phyloP scores from a whole-genome alignment of 2,797 vertebrate genomes.

The Sebastes vulpes region DNA sequence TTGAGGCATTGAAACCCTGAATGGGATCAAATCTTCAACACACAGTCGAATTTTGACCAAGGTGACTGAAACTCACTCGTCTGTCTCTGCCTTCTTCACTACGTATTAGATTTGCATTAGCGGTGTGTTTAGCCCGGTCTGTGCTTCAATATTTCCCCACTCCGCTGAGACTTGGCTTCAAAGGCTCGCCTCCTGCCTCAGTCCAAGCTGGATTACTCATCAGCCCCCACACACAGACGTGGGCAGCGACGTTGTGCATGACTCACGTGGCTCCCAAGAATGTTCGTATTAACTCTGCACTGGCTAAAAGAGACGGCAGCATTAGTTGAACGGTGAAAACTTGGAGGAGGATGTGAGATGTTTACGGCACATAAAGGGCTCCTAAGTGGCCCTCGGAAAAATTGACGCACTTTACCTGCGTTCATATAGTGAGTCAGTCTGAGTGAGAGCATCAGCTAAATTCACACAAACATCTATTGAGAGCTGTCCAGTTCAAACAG shows the following conservation, averaged over 20 bases:
- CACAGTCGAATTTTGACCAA: neutral
- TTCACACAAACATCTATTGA: neutral
- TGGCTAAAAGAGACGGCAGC: constrained; percentile 5
- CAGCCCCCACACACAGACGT: constrained; percentile 48
- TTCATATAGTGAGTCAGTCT: neutral
- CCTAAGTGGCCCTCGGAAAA: neutral
- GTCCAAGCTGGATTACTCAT: constrained; percentile 73
- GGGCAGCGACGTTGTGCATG: constrained; percentile 48
- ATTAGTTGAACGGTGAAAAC: neutral
- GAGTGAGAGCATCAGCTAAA: neutral
- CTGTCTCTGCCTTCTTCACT: neutral
- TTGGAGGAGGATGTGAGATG: neutral
- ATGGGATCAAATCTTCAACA: neutral
- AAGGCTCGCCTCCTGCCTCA: constrained; percentile 49
- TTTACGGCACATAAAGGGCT: neutral
- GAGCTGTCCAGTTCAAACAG: neutral
- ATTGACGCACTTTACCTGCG: neutral
- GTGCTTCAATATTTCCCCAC: constrained; percentile 38
- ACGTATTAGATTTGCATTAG: constrained; percentile 23
- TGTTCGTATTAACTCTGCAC: constrained; percentile 31
- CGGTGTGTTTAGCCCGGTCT: constrained; percentile 9
- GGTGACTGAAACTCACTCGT: neutral
- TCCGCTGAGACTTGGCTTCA: constrained; percentile 36
- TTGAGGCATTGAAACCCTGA: neutral
- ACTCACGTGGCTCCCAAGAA: constrained; percentile 56